These are phyloP conservation scores for Polymixis lichenea DNA, from an alignment of 2,888 invertebrate species.

Conservation along the genomic window DNA sequence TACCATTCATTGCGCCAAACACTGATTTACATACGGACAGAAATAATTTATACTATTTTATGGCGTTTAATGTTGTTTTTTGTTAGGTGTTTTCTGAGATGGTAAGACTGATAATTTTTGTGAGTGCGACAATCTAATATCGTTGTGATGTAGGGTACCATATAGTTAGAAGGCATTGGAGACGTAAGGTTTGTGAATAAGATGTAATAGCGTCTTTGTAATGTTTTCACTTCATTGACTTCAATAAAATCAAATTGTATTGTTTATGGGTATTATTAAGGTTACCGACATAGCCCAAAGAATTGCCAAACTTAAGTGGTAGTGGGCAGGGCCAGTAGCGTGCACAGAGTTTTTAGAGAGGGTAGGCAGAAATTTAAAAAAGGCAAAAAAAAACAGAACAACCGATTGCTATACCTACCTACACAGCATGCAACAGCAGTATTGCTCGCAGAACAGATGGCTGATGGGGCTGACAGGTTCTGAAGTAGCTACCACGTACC, in stretches of 20 bases:
- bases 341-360: no score
- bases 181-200: background rate
- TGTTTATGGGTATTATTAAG: background rate
- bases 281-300: no score
- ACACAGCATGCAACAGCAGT: no score
- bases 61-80: constrained; percentile 48
- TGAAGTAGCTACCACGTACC: no score
- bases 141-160: background rate
- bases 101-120: background rate
- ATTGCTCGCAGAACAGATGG: no score
- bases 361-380: no score
- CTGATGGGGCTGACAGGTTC: no score
- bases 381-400: no score
- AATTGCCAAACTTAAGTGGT: no score
- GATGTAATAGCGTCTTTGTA: background rate
- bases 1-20: constrained; percentile 72
- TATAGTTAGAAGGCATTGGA: background rate
- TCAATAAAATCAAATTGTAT: background rate
- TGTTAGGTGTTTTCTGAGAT: constrained; percentile 14
- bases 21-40: constrained; percentile 60
- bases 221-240: background rate
- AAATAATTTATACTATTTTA: constrained; percentile 54
- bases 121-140: background rate
- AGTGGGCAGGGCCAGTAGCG: no score
- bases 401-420: no score